These are phyloP conservation scores for Nycticorax nycticorax DNA, from an alignment of 2,113 vertebrate species.

Conservation along the genomic window DNA sequence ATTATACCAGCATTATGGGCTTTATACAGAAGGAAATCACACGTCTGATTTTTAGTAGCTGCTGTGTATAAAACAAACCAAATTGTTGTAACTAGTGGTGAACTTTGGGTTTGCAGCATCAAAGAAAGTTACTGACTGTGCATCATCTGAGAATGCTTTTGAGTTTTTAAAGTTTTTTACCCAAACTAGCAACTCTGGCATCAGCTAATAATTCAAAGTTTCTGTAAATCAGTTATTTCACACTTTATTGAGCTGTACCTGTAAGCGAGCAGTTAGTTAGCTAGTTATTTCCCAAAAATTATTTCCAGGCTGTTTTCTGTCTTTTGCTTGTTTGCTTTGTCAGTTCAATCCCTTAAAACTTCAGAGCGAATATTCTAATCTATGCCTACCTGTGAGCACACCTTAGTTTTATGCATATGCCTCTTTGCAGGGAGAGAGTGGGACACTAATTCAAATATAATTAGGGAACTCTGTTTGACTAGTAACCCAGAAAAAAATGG, in stretches of 20 bases:
- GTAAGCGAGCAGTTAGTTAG: background rate
- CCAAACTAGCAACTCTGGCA: background rate
- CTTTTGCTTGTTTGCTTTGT: background rate
- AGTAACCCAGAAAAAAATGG: background rate
- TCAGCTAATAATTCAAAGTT: background rate
- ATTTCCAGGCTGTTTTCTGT: background rate
- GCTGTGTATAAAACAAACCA: background rate
- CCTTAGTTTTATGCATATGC: background rate
- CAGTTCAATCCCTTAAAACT: background rate
- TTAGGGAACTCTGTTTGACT: background rate
- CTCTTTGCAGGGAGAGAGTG: background rate
- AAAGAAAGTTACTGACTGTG: background rate
- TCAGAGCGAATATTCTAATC: background rate
- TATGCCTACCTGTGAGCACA: background rate
- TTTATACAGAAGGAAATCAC: background rate
- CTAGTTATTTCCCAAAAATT: background rate
- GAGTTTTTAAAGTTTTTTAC: background rate
- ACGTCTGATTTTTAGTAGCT: background rate
- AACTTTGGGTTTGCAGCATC: background rate
- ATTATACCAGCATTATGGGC: background rate
- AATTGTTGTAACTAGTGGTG: fast-evolving
- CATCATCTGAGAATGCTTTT: background rate
- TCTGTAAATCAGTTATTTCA: background rate
- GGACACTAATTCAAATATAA: background rate
- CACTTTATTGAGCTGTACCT: background rate